Evolutionary conservation across 2,113 vertebrate species (phyloP).

Genomic region (Chloropsis hardwickii): DNA sequence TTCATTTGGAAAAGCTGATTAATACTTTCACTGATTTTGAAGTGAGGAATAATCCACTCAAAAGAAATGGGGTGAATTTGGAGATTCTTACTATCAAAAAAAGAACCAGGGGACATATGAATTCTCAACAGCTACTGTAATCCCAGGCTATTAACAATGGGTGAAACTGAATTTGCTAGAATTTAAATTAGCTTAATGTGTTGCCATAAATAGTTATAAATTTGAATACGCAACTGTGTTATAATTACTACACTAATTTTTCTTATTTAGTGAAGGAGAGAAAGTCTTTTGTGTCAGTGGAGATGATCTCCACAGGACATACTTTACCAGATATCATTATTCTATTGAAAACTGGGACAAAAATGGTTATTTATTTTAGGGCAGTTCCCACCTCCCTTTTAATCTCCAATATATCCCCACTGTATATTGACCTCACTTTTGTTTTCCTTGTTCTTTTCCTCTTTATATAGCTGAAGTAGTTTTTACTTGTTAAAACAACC

Average conservation of each 20-base stretch:
- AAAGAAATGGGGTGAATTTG: not conserved
- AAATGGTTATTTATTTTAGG: not conserved
- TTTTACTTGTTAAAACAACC: not conserved
- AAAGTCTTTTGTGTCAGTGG: not conserved
- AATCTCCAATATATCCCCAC: not conserved
- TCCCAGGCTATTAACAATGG: not conserved
- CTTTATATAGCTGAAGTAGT: not conserved
- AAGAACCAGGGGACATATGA: not conserved
- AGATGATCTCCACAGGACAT: not conserved
- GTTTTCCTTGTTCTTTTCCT: not conserved
- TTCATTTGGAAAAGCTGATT: slow-evolving; percentile 29
- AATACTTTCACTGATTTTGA: slow-evolving; percentile 9
- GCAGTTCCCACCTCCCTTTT: not conserved
- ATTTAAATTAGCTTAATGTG: slow-evolving; percentile 8
- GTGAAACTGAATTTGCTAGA: slow-evolving; percentile 4
- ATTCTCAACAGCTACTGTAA: not conserved
- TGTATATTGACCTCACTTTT: not conserved
- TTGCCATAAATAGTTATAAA: slow-evolving; percentile 5
- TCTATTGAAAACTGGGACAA: not conserved
- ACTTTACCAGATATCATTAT: not conserved
- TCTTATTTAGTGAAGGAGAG: not conserved
- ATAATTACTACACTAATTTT: not conserved
- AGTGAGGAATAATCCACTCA: not conserved
- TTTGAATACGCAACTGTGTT: slow-evolving; percentile 22
- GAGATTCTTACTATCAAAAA: not conserved